Percentiles rank a stretch among this genome's conserved stretches.
Conservation (phyloP, 2,113 vertebrate species). For the Psittacula cyanocephala region DNA sequence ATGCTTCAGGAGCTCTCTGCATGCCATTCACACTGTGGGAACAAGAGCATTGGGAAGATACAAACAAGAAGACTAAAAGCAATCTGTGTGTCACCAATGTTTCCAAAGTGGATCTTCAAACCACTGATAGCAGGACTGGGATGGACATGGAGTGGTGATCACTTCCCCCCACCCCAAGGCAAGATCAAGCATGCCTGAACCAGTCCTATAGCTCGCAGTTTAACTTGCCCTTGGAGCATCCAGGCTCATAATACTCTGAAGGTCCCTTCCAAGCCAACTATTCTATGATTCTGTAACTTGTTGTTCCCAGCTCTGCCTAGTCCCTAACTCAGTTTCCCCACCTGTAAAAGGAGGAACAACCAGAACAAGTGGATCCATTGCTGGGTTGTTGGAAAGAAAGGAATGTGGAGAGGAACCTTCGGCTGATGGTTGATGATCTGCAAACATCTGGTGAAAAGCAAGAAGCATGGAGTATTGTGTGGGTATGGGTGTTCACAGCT, state of each 20-base stretch:
- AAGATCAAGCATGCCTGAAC: background rate
- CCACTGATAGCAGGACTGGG: background rate
- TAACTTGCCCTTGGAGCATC: background rate
- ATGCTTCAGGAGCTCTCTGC: background rate
- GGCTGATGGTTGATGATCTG: background rate
- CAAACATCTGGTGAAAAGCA: background rate
- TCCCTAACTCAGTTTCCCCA: background rate
- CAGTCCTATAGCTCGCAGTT: background rate
- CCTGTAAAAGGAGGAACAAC: background rate
- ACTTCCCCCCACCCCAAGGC: background rate
- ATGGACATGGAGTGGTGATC: background rate
- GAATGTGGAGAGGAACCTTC: background rate
- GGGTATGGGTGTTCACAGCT: background rate
- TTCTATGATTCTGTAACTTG: background rate
- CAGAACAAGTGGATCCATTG: background rate
- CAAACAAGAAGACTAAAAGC: background rate
- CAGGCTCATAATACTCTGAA: background rate
- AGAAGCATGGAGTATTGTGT: background rate
- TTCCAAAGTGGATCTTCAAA: constrained; percentile 19
- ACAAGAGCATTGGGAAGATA: background rate
- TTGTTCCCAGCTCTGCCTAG: background rate
- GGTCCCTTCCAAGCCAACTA: background rate
- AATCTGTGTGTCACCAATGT: background rate
- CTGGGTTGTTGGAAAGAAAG: background rate
- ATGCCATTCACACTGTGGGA: background rate